These are phyloP conservation scores for Lutraria rhynchaena DNA, from an alignment of 1,140 invertebrate species.

Conservation along the genomic window DNA sequence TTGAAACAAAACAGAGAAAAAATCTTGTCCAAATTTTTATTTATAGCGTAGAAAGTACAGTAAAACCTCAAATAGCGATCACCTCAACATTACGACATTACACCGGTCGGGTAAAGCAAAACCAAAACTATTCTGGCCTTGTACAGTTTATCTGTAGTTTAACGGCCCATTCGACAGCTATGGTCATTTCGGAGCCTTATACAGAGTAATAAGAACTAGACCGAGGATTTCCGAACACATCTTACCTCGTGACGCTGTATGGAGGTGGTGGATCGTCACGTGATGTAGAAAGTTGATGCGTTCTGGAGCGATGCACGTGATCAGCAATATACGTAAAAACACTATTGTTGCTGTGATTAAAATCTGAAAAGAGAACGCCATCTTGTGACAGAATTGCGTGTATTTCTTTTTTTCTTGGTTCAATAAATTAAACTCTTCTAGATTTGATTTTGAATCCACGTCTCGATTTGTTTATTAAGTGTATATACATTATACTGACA, in stretches of 20 bases:
- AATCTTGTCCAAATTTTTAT: too few relatives aligned
- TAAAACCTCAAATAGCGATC: too few relatives aligned
- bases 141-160: neutral
- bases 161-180: neutral
- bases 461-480: too few relatives aligned
- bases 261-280: neutral
- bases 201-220: neutral
- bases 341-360: constrained; percentile 6
- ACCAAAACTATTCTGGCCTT: neutral
- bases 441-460: too few relatives aligned
- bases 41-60: too few relatives aligned
- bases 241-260: constrained; percentile 8
- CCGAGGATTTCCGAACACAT: neutral
- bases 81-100: too few relatives aligned
- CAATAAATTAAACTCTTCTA: too few relatives aligned
- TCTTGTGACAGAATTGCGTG: too few relatives aligned
- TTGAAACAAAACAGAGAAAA: too few relatives aligned
- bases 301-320: neutral
- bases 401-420: too few relatives aligned
- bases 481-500: too few relatives aligned
- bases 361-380: constrained; percentile 7
- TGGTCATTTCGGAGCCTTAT: neutral
- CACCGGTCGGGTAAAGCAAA: neutral
- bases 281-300: neutral
- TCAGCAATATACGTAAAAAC: neutral